These are phyloP conservation scores for Amblyraja radiata DNA, from an alignment of 2,797 vertebrate species.

Conservation along the genomic window DNA sequence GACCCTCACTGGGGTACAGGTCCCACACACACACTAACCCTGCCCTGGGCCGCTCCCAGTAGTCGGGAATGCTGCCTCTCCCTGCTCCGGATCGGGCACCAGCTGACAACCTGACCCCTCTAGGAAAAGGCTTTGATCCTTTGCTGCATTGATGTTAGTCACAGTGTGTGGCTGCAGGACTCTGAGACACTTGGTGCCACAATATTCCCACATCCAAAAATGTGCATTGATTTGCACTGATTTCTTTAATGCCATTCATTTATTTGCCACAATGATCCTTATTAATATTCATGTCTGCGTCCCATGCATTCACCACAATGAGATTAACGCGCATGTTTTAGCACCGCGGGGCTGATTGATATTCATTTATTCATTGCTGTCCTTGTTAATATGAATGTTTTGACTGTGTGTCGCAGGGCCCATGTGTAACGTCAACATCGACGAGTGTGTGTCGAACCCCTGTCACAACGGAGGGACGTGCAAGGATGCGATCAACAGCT, in stretches of 20 bases:
- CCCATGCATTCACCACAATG: neutral
- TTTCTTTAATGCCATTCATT: neutral
- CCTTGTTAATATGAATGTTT: neutral
- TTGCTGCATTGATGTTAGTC: too few relatives aligned
- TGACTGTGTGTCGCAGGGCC: conserved; percentile 58
- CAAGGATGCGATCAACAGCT: conserved; percentile 76
- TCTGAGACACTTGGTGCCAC: too few relatives aligned
- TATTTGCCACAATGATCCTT: neutral
- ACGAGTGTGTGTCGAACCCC: conserved; percentile 79
- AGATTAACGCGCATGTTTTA: too few relatives aligned
- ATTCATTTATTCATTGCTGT: neutral
- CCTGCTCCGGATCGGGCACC: too few relatives aligned
- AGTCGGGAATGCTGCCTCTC: too few relatives aligned
- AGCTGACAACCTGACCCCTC: too few relatives aligned
- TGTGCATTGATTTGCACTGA: neutral
- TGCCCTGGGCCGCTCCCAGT: too few relatives aligned
- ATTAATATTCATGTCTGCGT: neutral
- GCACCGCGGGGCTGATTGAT: too few relatives aligned
- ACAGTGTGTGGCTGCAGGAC: too few relatives aligned
- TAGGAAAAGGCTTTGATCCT: too few relatives aligned
- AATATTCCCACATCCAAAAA: neutral
- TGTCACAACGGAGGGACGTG: conserved; percentile 92
- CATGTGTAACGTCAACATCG: conserved; percentile 86
- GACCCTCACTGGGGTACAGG: too few relatives aligned
- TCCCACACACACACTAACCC: too few relatives aligned